These are phyloP conservation scores for Perca flavescens DNA, from an alignment of 2,113 vertebrate genomes.

Conservation along the genomic window DNA sequence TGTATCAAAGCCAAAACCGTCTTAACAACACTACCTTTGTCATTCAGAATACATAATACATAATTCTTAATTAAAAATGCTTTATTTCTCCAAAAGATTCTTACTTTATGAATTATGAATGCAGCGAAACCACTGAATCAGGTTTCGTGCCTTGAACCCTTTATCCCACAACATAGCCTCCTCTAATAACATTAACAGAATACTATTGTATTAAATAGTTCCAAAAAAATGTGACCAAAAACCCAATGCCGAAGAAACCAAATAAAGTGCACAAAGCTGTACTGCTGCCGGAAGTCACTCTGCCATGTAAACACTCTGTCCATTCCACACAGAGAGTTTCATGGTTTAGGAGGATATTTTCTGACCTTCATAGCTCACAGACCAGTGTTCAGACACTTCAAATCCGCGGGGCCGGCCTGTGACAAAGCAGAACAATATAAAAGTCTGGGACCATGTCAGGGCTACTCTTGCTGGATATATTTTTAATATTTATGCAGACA, in stretches of 20 bases:
- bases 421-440: conserved; percentile 88
- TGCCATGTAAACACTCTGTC: conserved; percentile 39
- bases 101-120: neutral
- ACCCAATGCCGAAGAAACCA: conserved; percentile 25
- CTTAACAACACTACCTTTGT: neutral
- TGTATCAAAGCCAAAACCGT: neutral
- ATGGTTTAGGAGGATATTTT: conserved; percentile 68
- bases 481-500: conserved; percentile 95
- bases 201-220: conserved; percentile 3
- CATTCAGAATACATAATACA: neutral
- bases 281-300: conserved; percentile 44
- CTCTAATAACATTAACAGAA: conserved; percentile 26
- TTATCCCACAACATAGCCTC: conserved; percentile 15
- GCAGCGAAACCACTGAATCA: conserved; percentile 6
- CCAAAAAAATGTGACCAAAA: neutral
- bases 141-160: conserved; percentile 16
- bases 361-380: conserved; percentile 73
- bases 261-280: conserved; percentile 31
- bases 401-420: conserved; percentile 86
- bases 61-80: conserved; percentile 18
- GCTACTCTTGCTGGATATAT: conserved; percentile 90
- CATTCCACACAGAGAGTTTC: conserved; percentile 41
- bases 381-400: conserved; percentile 87
- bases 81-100: neutral
- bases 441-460: conserved; percentile 88